Evolutionary conservation across 2,113 vertebrate genomes (phyloP).

Genomic region (Cettia cetti): DNA sequence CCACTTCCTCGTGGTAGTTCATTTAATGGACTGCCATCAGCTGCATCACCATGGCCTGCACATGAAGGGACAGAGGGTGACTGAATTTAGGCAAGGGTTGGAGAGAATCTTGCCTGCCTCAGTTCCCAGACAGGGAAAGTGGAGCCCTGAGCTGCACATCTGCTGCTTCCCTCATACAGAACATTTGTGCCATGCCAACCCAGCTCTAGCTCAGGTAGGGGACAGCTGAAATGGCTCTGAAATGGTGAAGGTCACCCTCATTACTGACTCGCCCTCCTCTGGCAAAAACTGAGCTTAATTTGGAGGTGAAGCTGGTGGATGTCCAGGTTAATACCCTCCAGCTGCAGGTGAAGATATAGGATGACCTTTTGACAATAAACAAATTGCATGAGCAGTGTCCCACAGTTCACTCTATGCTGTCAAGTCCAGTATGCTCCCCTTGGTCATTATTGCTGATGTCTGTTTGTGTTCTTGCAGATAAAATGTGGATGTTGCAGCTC

Average conservation of each 20-base stretch:
- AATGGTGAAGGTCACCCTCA: background rate
- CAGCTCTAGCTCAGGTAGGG: background rate
- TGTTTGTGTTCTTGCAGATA: background rate
- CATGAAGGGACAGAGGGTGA: accelerated
- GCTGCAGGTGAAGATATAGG: background rate
- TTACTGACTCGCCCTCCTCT: background rate
- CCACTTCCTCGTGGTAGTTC: background rate
- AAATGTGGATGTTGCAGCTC: background rate
- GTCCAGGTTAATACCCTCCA: background rate
- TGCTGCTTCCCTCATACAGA: background rate
- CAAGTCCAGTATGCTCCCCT: background rate
- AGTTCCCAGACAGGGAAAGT: background rate
- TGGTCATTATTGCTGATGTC: background rate
- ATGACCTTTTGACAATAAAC: background rate
- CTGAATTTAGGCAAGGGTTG: background rate
- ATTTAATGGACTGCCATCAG: background rate
- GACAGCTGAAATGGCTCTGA: background rate
- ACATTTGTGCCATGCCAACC: background rate
- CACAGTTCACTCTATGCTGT: background rate
- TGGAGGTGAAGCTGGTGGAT: background rate
- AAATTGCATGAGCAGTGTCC: background rate
- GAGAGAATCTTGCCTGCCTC: background rate
- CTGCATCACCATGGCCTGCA: background rate
- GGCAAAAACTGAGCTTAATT: background rate
- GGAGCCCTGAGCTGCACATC: background rate